Base-by-base conservation (phyloP, 2,113 vertebrate genomes). In the Microcebus murinus region DNA sequence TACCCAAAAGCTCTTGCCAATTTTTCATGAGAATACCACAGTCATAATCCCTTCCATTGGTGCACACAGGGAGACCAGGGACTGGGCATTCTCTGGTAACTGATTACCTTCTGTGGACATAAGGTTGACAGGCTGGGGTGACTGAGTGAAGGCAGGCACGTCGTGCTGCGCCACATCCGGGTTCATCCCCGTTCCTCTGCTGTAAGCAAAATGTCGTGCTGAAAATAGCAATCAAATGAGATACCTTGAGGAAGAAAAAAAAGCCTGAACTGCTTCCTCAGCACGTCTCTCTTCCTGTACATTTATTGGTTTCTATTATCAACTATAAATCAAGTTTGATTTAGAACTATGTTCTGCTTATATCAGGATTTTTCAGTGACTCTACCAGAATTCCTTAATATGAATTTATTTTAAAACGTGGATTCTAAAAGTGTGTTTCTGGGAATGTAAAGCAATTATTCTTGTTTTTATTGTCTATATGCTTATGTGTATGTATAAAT, bases 151-250 rank as follows among this genome's bases (percentile, higher is more conserved):
- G 45, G 55, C 15, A 12, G 83, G 45, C 90, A 39, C 42, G 68
- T 39, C 21, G 2, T 1, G 59, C 65, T 88, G 39, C 13, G 21
- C 25, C 5, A 1, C 83, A 42, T 96, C 93, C 70, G 14, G 81
- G 84, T 86, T 87, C 70, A 70, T 92, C 77, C 89, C n/a, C 76
- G 81, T 95, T 96, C 81, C 61, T 89, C 84, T 92, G 93, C 68
- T 84, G 90, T 97, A 97, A 98, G 97, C 97, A 97, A 57, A 97
- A 89, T 94, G 85, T 77, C n/a, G 0, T 95, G 83, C 87, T 96
- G 52, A 97, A 98, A 96, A 97, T 85, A 96, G 79, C 91, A 83
- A 83, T 95, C 94, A 93, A 94, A 91, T 83, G 92, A 96, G 95
- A 85, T 94, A 84, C 96, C 97, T 93, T 94, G 96, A 91, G 70